Conservation (phyloP, 2,888 invertebrate genomes). For the Portevinia maculata region DNA sequence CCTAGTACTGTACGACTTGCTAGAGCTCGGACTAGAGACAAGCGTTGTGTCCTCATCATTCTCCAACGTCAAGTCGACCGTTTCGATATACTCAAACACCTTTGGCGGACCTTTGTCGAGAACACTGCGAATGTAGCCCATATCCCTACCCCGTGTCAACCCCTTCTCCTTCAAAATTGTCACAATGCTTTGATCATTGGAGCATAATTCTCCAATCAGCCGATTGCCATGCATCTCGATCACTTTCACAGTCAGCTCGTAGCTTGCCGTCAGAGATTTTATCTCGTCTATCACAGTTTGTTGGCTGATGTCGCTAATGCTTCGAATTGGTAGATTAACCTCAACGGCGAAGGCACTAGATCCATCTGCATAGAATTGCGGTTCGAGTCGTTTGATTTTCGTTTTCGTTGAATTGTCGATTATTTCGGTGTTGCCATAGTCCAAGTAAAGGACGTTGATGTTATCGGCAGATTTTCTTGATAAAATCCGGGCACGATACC, state of each 20-base stretch:
- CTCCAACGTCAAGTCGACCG: conserved; percentile 79
- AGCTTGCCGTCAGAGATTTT: conserved; percentile 75
- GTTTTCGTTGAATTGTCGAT: conserved; percentile 80
- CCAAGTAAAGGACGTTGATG: conserved; percentile 85
- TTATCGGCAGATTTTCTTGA: conserved; percentile 80
- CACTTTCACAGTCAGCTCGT: conserved; percentile 78
- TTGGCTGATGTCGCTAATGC: conserved; percentile 70
- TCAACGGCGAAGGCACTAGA: conserved; percentile 79
- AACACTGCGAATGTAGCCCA: conserved; percentile 79
- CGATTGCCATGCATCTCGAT: conserved; percentile 79
- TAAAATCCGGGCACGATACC: conserved; percentile 87
- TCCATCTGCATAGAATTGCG: conserved; percentile 81
- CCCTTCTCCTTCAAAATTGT: conserved; percentile 78
- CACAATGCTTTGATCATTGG: conserved; percentile 76
- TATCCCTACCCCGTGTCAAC: conserved; percentile 77
- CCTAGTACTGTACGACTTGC: conserved; percentile 43
- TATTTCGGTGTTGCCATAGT: conserved; percentile 88
- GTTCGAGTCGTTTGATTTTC: conserved; percentile 83
- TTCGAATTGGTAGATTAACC: conserved; percentile 80
- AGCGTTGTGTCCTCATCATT: conserved; percentile 78
- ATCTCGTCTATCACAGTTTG: conserved; percentile 76
- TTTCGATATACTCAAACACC: conserved; percentile 80
- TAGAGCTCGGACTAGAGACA: conserved; percentile 27
- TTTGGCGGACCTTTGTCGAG: conserved; percentile 79
- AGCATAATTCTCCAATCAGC: conserved; percentile 79